phyloP scores from a whole-genome alignment of 2,113 vertebrate species.

The Eonycteris spelaea region DNA sequence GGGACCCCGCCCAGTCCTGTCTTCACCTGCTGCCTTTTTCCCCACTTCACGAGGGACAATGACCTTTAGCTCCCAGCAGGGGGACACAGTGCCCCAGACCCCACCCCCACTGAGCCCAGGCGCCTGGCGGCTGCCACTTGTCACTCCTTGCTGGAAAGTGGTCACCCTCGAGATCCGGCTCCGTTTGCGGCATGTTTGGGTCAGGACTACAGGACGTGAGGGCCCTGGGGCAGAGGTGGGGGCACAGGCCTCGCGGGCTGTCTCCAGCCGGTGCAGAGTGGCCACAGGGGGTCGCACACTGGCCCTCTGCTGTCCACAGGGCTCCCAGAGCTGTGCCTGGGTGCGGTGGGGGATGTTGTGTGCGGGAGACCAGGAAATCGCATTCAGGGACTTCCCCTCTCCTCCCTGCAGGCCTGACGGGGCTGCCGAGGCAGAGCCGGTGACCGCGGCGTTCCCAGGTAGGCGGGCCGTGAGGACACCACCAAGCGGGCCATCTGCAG shows the following conservation, averaged over 20 bases:
- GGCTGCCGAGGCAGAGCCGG: fast-evolving
- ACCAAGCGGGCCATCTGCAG: background rate
- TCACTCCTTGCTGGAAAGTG: background rate
- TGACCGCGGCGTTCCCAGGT: background rate
- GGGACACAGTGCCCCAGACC: background rate
- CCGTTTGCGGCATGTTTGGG: fast-evolving
- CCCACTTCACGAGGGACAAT: fast-evolving
- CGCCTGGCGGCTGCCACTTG: fast-evolving
- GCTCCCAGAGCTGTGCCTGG: background rate
- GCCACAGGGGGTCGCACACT: fast-evolving
- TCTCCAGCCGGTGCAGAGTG: background rate
- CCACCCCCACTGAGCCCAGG: fast-evolving
- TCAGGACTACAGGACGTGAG: fast-evolving
- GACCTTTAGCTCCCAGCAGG: background rate
- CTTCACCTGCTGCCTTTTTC: no score
- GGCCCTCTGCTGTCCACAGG: background rate
- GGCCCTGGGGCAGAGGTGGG: background rate
- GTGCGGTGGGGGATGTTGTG: fast-evolving
- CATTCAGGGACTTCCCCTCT: background rate
- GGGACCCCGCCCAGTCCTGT: fast-evolving
- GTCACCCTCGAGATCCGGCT: background rate
- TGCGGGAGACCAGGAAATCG: fast-evolving
- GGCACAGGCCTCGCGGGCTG: background rate
- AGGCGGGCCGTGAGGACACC: background rate
- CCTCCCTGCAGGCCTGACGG: background rate